Percentiles rank a stretch among this genome's conserved stretches.
phyloP scores from a whole-genome alignment of 2,113 vertebrate species.

The Petroica traversi region DNA sequence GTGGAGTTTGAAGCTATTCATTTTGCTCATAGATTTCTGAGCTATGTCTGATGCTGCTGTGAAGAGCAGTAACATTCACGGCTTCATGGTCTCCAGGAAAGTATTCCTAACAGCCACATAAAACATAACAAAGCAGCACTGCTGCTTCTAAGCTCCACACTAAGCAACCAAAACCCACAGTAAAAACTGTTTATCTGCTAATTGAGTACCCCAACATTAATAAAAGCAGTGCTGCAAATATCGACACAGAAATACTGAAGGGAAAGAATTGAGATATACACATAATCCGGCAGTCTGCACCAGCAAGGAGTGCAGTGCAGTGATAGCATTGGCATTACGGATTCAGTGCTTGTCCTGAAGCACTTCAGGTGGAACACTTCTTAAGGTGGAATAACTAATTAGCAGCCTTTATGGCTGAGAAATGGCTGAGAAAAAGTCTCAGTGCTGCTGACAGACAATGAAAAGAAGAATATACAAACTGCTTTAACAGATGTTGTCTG shows the following conservation, averaged over 20 bases:
- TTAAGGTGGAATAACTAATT: not conserved
- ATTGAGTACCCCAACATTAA: not conserved
- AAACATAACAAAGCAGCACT: not conserved
- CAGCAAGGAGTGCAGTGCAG: not conserved
- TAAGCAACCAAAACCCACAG: not conserved
- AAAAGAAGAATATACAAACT: not conserved
- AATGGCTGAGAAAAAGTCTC: not conserved
- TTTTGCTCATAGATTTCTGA: not conserved
- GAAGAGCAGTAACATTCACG: not conserved
- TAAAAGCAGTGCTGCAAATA: not conserved
- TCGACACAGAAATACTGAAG: not conserved
- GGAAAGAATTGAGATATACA: not conserved
- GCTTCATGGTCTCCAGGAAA: not conserved
- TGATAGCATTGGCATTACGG: accelerated
- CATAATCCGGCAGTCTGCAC: not conserved
- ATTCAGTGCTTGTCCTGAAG: not conserved
- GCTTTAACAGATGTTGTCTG: not conserved
- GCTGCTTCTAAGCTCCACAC: not conserved
- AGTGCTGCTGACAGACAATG: accelerated
- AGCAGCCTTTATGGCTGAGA: not conserved
- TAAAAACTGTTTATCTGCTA: not conserved
- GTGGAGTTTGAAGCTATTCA: not conserved
- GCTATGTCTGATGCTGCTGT: not conserved
- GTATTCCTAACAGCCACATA: not conserved
- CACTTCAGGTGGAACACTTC: not conserved